These are phyloP conservation scores for Helicorthomorpha holstii DNA, from an alignment of 1,140 invertebrate species.

Conservation along the genomic window DNA sequence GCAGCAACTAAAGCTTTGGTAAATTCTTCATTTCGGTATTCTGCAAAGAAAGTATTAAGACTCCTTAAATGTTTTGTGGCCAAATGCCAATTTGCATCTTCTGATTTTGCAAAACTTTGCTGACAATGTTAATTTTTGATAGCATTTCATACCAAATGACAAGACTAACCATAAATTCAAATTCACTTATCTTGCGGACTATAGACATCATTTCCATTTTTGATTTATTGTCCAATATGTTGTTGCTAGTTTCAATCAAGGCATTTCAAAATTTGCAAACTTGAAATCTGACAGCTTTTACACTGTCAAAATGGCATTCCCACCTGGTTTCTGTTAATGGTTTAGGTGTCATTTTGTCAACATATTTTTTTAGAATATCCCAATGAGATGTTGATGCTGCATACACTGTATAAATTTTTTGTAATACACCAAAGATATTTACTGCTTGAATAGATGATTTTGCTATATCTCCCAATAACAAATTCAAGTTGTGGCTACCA, in stretches of 20 bases:
- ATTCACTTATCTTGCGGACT: background rate
- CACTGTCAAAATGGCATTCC: constrained; percentile 1
- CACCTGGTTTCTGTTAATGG: constrained; percentile 18
- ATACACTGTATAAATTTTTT: constrained; percentile 19
- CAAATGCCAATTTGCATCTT: background rate
- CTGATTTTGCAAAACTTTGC: too few species aligned
- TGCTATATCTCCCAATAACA: constrained; percentile 13
- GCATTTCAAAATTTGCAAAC: background rate
- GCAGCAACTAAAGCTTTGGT: background rate
- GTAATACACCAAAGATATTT: constrained; percentile 16
- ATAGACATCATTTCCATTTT: too few species aligned
- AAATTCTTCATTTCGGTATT: background rate
- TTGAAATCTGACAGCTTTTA: constrained; percentile 2
- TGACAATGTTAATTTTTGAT: background rate
- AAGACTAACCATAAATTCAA: too few species aligned
- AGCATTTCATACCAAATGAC: background rate
- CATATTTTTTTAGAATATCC: constrained; percentile 15
- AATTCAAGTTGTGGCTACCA: constrained; percentile 4
- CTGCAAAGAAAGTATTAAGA: too few species aligned
- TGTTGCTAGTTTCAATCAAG: background rate
- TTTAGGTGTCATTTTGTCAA: constrained; percentile 18
- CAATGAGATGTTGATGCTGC: constrained; percentile 18
- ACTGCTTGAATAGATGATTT: constrained; percentile 10
- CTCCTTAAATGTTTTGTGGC: background rate
- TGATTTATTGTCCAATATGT: too few species aligned